Evolutionary conservation across 2,797 vertebrate genomes (phyloP), one percentile per base, ranked within the genome.

Genomic region (Hipposideros larvatus): DNA sequence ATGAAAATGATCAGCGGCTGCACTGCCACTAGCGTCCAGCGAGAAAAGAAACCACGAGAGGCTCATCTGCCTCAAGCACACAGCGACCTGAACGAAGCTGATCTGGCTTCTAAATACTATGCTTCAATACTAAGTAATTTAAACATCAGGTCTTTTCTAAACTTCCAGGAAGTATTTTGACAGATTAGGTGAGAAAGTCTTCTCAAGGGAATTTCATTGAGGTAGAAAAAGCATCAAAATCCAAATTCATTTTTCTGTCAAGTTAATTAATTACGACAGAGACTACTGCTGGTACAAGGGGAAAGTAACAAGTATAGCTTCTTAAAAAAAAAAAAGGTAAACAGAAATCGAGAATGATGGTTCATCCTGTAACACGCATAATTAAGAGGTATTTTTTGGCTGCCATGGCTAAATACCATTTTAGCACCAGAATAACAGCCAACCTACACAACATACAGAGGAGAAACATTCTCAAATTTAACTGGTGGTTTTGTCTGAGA

Each of bases 201-300:
- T 91, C 75, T 74, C 87, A 96, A 61, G 41, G 75, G 84, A 75
- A 87, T 91, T 74, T 87, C 78, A 89, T 6, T 90, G 28, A 77
- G 16, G 26, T 48, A 74, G 34, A 48, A 91, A 90, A 1, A 94
- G 48, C 34, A 96, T 77, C 26, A 74, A 95, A 90, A 94, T 57
- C 7, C 63, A 92, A 90, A 94, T 37, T 65, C 37, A 71, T n/a
- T 91, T 92, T 95, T 83, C 41, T 90, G 78, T 88, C 37, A 84
- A 74, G 48, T 74, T 77, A 94, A 63, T 57, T 80, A 65, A 63
- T 57, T 80, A 65, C 7, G 9, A 86, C 13, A 68, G 34, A 90
- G 11, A 91, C 24, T 63, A 70, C 0, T 89, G 70, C 61, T 82
- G 18, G 43, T 74, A 68, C 13, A 41, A 46, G 11, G 19, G 31